Percentiles rank a stretch among this genome's conserved stretches.
Conservation (phyloP, 2,888 invertebrate species). For the Cosmopolites sordidus region DNA sequence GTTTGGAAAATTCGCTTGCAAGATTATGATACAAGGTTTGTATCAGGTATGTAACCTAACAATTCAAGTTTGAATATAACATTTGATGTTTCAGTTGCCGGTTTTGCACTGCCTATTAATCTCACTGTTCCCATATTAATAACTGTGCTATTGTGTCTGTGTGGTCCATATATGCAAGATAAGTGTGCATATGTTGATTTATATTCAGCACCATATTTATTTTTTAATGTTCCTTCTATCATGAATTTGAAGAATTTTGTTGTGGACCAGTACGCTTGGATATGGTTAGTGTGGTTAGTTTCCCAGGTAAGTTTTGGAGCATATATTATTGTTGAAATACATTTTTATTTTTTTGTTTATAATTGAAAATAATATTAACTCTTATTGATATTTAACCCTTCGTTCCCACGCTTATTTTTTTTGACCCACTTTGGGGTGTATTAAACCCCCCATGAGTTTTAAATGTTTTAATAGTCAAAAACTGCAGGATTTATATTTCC, state of each 20-base stretch:
- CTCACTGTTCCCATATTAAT: slow-evolving; percentile 66
- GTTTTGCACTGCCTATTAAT: slow-evolving; percentile 78
- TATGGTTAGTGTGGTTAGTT: slow-evolving; percentile 75
- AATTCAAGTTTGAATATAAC: neutral
- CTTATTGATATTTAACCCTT: too few species aligned
- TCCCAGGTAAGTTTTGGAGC: slow-evolving; percentile 87
- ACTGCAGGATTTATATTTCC: too few species aligned
- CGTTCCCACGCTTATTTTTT: too few species aligned
- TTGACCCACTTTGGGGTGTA: too few species aligned
- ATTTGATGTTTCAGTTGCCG: slow-evolving; percentile 52
- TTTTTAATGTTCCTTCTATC: slow-evolving; percentile 66
- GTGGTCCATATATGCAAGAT: slow-evolving; percentile 61
- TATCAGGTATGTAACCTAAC: neutral
- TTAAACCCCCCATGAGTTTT: too few species aligned
- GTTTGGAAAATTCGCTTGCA: slow-evolving; percentile 77
- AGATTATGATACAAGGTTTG: slow-evolving; percentile 74
- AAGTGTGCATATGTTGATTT: slow-evolving; percentile 58
- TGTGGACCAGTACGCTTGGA: slow-evolving; percentile 63
- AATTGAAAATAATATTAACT: too few species aligned
- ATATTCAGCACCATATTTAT: slow-evolving; percentile 70
- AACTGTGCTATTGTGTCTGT: slow-evolving; percentile 62
- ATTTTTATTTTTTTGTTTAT: too few species aligned
- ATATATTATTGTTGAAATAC: too few species aligned
- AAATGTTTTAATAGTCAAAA: too few species aligned
- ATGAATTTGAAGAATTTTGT: slow-evolving; percentile 54